These are phyloP conservation scores for Sphenopsis melanotis DNA, from an alignment of 2,797 vertebrate species.

Conservation along the genomic window DNA sequence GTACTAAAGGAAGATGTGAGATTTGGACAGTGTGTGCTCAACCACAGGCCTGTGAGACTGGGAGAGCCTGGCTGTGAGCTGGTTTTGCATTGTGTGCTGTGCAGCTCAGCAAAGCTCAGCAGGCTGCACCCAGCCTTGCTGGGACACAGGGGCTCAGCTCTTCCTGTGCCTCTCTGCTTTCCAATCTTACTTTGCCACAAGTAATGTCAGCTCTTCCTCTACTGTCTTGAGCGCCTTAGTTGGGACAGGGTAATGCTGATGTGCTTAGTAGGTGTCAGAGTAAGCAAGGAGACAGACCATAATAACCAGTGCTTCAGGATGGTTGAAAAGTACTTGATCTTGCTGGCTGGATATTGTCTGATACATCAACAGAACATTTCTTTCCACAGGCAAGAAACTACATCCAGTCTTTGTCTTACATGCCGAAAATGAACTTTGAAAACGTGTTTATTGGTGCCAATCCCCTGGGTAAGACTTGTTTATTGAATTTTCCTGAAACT, in stretches of 20 bases:
- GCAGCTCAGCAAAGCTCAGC: background rate
- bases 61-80: background rate
- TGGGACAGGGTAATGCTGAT: background rate
- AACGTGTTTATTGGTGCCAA: constrained; percentile 98
- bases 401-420: constrained; percentile 91
- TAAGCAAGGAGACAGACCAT: background rate
- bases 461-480: constrained; percentile 84
- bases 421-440: constrained; percentile 98
- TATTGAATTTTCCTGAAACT: background rate
- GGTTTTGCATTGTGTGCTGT: background rate
- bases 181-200: background rate
- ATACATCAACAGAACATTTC: constrained; percentile 28
- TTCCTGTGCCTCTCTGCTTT: background rate
- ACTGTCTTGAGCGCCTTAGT: background rate
- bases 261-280: background rate
- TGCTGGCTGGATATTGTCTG: background rate
- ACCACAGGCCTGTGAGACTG: rapidly evolving
- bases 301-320: background rate
- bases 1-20: background rate
- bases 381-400: constrained; percentile 93
- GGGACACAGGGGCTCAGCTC: background rate
- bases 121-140: background rate
- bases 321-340: background rate
- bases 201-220: background rate
- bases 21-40: background rate